Evolutionary conservation across 2,888 invertebrate genomes (phyloP).

Genomic region (Fabriciana adippe): DNA sequence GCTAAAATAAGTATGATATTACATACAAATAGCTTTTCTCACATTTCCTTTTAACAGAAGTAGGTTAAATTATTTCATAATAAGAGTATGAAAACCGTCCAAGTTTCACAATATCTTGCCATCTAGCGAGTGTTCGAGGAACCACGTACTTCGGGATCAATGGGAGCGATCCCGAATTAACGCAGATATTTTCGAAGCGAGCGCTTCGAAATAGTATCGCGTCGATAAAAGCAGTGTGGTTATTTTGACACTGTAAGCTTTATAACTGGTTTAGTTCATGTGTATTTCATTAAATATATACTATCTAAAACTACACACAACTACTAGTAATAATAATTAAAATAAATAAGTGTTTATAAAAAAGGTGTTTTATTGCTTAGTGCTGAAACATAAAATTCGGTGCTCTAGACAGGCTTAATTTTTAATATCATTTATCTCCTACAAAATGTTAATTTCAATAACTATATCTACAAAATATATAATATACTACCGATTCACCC

Average conservation of each 20-base stretch:
- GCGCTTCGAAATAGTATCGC: conserved; percentile 13
- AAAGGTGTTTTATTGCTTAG: too few species aligned
- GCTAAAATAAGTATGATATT: conserved; percentile 16
- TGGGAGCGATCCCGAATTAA: conserved; percentile 32
- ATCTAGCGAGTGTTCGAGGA: conserved; percentile 34
- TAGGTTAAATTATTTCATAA: conserved; percentile 31
- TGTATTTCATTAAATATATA: not conserved
- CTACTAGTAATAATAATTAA: too few species aligned
- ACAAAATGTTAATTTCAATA: too few species aligned
- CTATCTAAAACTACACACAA: not conserved
- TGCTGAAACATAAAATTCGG: too few species aligned
- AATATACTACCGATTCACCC: too few species aligned
- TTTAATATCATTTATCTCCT: too few species aligned
- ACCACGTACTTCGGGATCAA: conserved; percentile 29
- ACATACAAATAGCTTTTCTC: conserved; percentile 13
- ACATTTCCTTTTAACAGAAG: conserved; percentile 12
- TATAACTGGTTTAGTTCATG: not conserved
- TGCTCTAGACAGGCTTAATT: too few species aligned
- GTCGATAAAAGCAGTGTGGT: conserved; percentile 3
- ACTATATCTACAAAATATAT: too few species aligned
- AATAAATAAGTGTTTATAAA: too few species aligned
- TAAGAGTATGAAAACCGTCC: conserved; percentile 22
- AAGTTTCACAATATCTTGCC: conserved; percentile 32
- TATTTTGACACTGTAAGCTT: conserved; percentile 3
- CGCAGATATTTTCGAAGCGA: conserved; percentile 18